Evolutionary conservation across 23 tunicate species (phyloP), one percentile per base, ranked within the genome.

Genomic region (Ciona savignyi): DNA sequence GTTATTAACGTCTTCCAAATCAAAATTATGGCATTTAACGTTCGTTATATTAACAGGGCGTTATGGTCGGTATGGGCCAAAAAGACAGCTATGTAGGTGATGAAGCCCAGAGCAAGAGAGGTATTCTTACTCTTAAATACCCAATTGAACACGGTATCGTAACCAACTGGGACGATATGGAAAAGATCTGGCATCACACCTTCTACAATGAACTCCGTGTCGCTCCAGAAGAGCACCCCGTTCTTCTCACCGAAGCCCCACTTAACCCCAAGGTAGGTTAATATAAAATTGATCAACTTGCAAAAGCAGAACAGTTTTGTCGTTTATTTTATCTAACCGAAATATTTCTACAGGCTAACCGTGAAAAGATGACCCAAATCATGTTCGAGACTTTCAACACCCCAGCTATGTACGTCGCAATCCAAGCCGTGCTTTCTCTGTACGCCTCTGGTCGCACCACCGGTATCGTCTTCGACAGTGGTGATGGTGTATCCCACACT

Each of bases 61-160:
- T 69, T 2, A 69, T 69, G 73, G 73, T 69, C 34, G 73, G 73
- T 29, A 69, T 69, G 73, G 73, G 73, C 1, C 73, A 69, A n/a
- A 69, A 69, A 51, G 73, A 69, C 51, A 69, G 73, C 34, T 69
- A 69, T 35, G 73, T 69, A 2, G 73, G 73, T 1, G 73, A 69
- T 15, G 56, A 42, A 42, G 56, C 56, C 56, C 56, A 42, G 56
- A 42, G 56, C 56, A 42, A 42, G 15, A 42, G 56, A 42, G 56
- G 56, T 42, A 42, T 42, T 15, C 56, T 42, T 42, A 42, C 56
- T 42, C 56, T 42, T 9, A 42, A 42, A 42, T 42, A 42, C 56
- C 56, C 56, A 42, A 42, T 42, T 42, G 56, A 42, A 15, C 56
- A 42, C 56, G 56, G 56, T 42, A 42, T 42, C 56, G 56, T 42